Evolutionary conservation across 2,113 vertebrate species (phyloP).

Genomic region (Pluvialis apricaria): DNA sequence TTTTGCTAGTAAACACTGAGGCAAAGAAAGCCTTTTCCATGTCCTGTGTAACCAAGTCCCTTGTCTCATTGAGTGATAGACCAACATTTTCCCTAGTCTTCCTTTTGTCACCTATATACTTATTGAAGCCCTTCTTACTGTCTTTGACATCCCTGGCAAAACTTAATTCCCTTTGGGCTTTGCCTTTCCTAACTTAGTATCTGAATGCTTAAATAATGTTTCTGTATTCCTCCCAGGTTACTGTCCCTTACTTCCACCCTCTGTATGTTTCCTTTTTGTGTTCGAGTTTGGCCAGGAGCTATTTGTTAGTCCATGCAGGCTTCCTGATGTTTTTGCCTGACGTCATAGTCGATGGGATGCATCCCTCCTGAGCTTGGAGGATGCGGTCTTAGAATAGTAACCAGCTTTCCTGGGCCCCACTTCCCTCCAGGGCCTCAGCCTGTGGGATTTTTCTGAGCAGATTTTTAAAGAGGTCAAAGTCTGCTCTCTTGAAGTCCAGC

Average conservation of each 20-base stretch:
- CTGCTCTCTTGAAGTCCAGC: not conserved
- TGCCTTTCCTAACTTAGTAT: not conserved
- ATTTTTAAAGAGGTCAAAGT: not conserved
- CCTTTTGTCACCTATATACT: not conserved
- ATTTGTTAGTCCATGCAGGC: not conserved
- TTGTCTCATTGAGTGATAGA: too few relatives aligned
- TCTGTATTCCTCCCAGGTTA: not conserved
- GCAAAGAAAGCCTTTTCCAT: not conserved
- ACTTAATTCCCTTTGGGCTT: not conserved
- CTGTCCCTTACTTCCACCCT: not conserved
- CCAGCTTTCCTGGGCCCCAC: not conserved
- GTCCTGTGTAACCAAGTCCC: not conserved
- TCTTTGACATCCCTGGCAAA: not conserved
- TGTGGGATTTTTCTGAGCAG: not conserved
- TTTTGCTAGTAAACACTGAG: not conserved
- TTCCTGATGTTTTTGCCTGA: not conserved
- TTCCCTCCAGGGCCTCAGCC: not conserved
- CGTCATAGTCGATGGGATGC: not conserved
- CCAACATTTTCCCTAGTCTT: not conserved
- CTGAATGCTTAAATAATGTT: not conserved
- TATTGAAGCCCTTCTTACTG: not conserved
- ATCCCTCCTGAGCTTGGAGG: not conserved
- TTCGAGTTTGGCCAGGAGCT: not conserved
- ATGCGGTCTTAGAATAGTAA: not conserved
- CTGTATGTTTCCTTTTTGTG: not conserved